Evolutionary conservation across 2,113 vertebrate species (phyloP).

Genomic region (cat (Felis catus)): DNA sequence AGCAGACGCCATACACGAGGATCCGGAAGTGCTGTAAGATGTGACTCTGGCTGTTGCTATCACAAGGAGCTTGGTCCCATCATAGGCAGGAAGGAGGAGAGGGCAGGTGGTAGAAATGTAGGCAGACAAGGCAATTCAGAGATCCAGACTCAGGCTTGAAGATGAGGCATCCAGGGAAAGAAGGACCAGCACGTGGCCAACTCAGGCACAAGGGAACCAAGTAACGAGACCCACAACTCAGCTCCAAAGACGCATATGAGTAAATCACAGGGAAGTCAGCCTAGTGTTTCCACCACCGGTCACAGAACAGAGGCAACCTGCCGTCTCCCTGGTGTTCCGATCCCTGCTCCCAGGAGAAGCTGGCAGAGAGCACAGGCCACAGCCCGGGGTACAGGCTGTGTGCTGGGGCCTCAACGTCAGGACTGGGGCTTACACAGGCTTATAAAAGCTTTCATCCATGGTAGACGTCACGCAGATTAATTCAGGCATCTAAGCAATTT

Average conservation of each 20-base stretch:
- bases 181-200: not conserved
- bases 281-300: not conserved
- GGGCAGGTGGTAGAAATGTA: rapidly evolving
- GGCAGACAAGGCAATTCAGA: not conserved
- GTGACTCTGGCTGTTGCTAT: rapidly evolving
- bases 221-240: not conserved
- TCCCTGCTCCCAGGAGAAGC: not conserved
- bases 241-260: rapidly evolving
- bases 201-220: not conserved
- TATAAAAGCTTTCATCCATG: rapidly evolving
- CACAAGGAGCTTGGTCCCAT: not conserved
- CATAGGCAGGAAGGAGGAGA: not conserved
- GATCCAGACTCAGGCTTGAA: not conserved
- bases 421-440: not conserved
- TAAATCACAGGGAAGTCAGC: not conserved
- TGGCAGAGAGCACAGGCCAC: not conserved
- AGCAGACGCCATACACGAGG: rapidly evolving
- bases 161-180: not conserved
- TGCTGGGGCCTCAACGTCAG: rapidly evolving
- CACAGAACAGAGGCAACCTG: not conserved
- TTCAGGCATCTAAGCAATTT: not conserved
- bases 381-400: rapidly evolving
- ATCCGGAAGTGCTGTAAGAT: rapidly evolving
- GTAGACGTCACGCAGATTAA: not conserved
- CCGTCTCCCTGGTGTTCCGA: not conserved